Conservation (phyloP, 2,113 vertebrate species). For the Romanogobio albipinnatus region DNA sequence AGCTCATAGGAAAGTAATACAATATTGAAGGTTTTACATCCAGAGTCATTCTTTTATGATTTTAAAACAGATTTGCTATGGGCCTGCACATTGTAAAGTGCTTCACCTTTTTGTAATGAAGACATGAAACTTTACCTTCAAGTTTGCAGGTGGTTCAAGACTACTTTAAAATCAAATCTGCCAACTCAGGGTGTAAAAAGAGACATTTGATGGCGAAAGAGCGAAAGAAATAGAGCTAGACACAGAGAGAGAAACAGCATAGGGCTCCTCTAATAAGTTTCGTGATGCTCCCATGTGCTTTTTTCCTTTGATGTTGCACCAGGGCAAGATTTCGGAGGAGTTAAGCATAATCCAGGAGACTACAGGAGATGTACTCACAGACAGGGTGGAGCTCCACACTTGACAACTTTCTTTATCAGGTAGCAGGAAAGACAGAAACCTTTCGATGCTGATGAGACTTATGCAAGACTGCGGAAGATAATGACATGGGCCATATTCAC, state of each 20-base stretch:
- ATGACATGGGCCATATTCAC: neutral
- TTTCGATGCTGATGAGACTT: constrained; percentile 21
- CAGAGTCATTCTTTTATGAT: neutral
- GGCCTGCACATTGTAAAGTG: neutral
- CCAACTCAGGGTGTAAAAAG: constrained; percentile 34
- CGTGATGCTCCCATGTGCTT: constrained; percentile 71
- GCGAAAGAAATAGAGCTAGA: neutral
- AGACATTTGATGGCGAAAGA: constrained; percentile 17
- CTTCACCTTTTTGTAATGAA: constrained; percentile 19
- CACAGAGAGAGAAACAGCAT: constrained; percentile 44
- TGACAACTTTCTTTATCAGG: constrained; percentile 78
- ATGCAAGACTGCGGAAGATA: constrained; percentile 4
- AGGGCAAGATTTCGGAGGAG: constrained; percentile 72
- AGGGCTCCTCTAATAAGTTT: constrained; percentile 76
- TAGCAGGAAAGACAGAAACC: constrained; percentile 22
- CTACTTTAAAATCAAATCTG: constrained; percentile 29
- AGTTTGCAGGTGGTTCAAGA: constrained; percentile 15
- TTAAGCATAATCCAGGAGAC: constrained; percentile 76
- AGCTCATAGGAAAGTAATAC: neutral
- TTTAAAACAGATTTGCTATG: neutral
- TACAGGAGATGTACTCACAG: constrained; percentile 74
- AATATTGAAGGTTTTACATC: neutral
- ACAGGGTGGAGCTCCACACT: constrained; percentile 73
- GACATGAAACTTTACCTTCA: constrained; percentile 41
- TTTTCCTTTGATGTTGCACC: constrained; percentile 77